Base-by-base conservation (phyloP, 2,797 vertebrate species). In the Peromyscus aztecus region DNA sequence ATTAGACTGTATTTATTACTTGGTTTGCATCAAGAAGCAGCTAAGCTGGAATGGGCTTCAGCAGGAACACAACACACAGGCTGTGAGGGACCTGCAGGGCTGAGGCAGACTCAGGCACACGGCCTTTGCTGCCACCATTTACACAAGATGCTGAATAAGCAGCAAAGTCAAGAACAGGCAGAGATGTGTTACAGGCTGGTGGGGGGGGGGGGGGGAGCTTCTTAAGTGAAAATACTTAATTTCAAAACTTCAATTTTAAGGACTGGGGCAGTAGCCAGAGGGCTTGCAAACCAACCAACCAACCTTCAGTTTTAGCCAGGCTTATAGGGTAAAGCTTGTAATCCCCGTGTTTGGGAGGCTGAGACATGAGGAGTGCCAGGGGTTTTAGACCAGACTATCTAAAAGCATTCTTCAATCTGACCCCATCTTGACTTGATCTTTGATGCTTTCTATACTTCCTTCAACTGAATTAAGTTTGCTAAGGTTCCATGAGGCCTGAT, bases 371-470 rank as follows among this genome's bases (percentile, higher is more conserved):
- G 4, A 40, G 12, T 59, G 69, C 29, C 52, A 12, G 31, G 19
- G 24, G 31, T 77, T 89, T 55, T 61, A 77, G 21, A 40, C 19
- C 34, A 49, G 21, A 63, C 69, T 14, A 34, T 29, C 57, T 89
- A 77, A 76, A 89, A 89, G 8, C 21, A 77, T 10, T 43, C 73
- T 78, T 52, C 46, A 77, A 16, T 49, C 87, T 81, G 49, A 87
- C 27, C 17, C 91, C 40, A 34, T 77, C 83, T 80, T 92, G 13
- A 75, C 37, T 73, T 89, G 90, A 78, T 80, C 49, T 86, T 82
- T 78, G 63, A 75, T 89, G n/a, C 21, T 94, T 69, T 88, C 7
- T 84, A 81, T n/a, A 76, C 91, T 97, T 93, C 67, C 71, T 78
- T 85, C 12, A 61, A 65, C 55, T 87, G 8, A 46, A 17, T 82